Evolutionary conservation across 2,797 vertebrate species (phyloP).

Genomic region (Anisognathus igniventris): DNA sequence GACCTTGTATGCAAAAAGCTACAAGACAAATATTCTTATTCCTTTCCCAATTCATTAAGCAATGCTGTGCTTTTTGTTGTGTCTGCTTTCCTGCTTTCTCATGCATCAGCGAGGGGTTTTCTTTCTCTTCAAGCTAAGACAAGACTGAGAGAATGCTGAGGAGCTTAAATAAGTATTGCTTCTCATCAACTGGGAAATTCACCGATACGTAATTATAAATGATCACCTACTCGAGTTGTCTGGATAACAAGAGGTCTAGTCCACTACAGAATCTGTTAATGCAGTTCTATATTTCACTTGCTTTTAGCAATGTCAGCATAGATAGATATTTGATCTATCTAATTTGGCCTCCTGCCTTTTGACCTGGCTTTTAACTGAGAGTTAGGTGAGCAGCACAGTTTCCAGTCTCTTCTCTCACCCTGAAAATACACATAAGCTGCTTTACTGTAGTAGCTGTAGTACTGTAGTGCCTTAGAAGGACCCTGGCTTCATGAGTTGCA

Average conservation of each 20-base stretch:
- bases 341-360: neutral
- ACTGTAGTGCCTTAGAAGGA: neutral
- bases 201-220: neutral
- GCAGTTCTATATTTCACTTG: neutral
- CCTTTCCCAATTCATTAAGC: conserved; percentile 29
- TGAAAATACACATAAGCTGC: neutral
- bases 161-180: neutral
- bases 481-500: neutral
- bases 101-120: conserved; percentile 11
- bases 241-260: neutral
- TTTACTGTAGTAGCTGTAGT: neutral
- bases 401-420: neutral
- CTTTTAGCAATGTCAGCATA: neutral
- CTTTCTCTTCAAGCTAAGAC: conserved; percentile 23
- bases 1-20: neutral
- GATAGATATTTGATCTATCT: neutral
- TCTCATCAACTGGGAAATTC: neutral
- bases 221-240: neutral
- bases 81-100: neutral
- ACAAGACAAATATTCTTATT: neutral
- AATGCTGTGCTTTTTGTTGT: conserved; percentile 18
- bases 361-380: neutral
- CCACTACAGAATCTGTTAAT: neutral
- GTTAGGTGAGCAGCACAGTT: neutral
- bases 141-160: neutral